Evolutionary conservation across 1,140 invertebrate genomes (phyloP).

Genomic region (Drosophila nigromelanica): DNA sequence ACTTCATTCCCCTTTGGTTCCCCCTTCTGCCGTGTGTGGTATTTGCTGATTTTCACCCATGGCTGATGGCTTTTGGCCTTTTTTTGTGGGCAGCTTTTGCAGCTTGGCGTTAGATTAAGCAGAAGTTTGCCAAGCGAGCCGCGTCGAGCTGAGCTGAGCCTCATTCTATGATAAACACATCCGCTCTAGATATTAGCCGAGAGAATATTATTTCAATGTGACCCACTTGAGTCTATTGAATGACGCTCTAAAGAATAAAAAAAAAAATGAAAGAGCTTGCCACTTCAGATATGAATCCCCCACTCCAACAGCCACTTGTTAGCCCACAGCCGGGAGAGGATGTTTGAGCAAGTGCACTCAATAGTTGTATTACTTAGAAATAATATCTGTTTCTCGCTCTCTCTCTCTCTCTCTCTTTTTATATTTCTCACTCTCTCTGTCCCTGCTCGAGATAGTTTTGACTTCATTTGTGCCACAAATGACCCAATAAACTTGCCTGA

Average conservation of each 20-base stretch:
- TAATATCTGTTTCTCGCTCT: neutral
- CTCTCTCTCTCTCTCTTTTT: neutral
- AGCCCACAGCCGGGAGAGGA: conserved; percentile 5
- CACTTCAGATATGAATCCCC: conserved; percentile 30
- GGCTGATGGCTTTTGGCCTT: conserved; percentile 2
- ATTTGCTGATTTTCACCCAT: conserved; percentile 39
- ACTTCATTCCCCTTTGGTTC: neutral
- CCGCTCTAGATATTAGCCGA: conserved; percentile 63
- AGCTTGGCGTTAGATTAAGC: conserved; percentile 4
- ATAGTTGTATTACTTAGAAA: conserved; percentile 6
- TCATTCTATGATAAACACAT: conserved; percentile 59
- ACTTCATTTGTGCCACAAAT: conserved; percentile 1
- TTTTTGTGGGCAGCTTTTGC: conserved; percentile 14
- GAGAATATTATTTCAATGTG: conserved; percentile 63
- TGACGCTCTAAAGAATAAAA: neutral
- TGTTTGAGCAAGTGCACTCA: conserved; percentile 14
- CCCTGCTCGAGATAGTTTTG: neutral
- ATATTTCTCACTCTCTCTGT: neutral
- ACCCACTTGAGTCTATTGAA: conserved; percentile 55
- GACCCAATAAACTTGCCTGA: conserved; percentile 26
- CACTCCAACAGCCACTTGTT: conserved; percentile 33
- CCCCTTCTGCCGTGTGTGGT: neutral
- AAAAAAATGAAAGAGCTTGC: conserved; percentile 12
- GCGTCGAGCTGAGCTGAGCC: conserved; percentile 14
- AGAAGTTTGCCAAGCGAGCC: conserved; percentile 29